Conservation (phyloP, 2,888 invertebrate species). For the Drosophila dives region DNA sequence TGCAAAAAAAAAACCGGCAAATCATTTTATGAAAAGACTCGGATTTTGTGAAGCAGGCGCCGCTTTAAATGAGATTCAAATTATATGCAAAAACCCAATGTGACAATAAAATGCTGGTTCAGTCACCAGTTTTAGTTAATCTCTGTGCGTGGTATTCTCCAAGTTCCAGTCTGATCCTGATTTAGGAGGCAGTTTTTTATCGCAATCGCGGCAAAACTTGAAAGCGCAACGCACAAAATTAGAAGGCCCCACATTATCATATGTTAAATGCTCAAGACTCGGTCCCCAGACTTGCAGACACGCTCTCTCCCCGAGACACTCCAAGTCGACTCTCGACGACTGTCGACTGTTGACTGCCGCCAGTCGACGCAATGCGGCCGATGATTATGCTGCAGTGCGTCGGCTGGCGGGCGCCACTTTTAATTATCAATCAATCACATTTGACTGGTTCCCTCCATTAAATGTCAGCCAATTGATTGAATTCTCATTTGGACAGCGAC, state of each 20-base stretch:
- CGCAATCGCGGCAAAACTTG: slow-evolving; percentile 65
- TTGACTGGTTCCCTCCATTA: slow-evolving; percentile 76
- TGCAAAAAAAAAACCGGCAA: neutral
- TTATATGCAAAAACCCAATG: slow-evolving; percentile 50
- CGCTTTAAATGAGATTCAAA: slow-evolving; percentile 55
- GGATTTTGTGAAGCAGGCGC: slow-evolving; percentile 53
- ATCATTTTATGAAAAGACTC: slow-evolving; percentile 2
- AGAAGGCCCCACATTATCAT: slow-evolving; percentile 73
- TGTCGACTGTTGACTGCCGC: slow-evolving; percentile 7
- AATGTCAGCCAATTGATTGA: slow-evolving; percentile 76
- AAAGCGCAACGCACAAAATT: slow-evolving; percentile 62
- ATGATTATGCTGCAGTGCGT: slow-evolving; percentile 69
- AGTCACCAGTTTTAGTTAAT: slow-evolving; percentile 19
- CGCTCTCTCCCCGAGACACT: neutral
- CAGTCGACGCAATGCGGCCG: slow-evolving; percentile 6
- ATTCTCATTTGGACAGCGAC: slow-evolving; percentile 57
- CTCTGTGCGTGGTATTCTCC: slow-evolving; percentile 1
- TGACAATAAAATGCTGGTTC: slow-evolving; percentile 51
- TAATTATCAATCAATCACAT: slow-evolving; percentile 80
- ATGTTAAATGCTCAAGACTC: slow-evolving; percentile 47
- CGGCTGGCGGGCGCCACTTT: slow-evolving; percentile 73
- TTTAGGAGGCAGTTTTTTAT: slow-evolving; percentile 28
- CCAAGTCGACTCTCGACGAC: slow-evolving; percentile 10
- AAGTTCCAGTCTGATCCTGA: slow-evolving; percentile 18
- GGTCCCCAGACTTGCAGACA: neutral